phyloP scores from a whole-genome alignment of 2,113 vertebrate species.

The Pelmatolapia mariae region DNA sequence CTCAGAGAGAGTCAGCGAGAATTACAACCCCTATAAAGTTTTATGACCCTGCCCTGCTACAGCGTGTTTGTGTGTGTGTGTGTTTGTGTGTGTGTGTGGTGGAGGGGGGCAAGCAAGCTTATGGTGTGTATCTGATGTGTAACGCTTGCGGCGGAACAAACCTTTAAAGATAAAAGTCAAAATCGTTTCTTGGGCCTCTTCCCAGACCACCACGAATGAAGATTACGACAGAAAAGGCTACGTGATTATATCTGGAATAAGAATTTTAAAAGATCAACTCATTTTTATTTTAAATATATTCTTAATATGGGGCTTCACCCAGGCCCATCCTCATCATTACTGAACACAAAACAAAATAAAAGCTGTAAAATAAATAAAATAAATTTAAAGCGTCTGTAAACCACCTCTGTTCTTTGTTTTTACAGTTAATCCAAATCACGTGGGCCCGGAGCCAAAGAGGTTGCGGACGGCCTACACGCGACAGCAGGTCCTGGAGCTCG shows the following conservation, averaged over 20 bases:
- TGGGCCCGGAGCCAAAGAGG: conserved; percentile 62
- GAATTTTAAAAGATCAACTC: neutral
- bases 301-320: neutral
- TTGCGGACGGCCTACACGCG: conserved; percentile 67
- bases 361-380: neutral
- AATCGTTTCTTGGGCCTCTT: conserved; percentile 2
- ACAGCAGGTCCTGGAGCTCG: conserved; percentile 67
- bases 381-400: neutral
- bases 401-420: neutral
- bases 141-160: neutral
- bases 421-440: conserved; percentile 62
- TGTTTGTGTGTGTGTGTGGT: neutral
- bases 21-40: conserved; percentile 68
- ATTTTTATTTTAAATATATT: neutral
- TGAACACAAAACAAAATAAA: neutral
- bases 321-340: neutral
- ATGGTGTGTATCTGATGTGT: neutral
- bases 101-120: neutral
- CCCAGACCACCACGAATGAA: neutral
- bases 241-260: neutral
- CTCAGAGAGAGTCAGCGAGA: conserved; percentile 55
- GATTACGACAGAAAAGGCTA: neutral
- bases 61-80: neutral
- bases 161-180: neutral
- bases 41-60: conserved; percentile 55